Conservation (phyloP, 2,888 invertebrate species). For the Dolomedes plantarius region DNA sequence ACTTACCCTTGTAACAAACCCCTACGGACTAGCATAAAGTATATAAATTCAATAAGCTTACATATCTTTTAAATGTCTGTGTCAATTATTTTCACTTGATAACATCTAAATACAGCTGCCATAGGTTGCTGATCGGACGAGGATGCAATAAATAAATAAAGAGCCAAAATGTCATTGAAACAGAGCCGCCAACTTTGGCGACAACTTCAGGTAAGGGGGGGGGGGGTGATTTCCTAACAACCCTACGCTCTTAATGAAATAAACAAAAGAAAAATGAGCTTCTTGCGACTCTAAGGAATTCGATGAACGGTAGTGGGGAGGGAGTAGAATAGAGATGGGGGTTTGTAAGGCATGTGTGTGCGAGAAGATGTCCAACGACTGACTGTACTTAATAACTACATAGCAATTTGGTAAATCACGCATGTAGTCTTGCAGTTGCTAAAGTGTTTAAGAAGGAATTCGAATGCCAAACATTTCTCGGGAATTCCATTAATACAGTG, state of each 20-base stretch:
- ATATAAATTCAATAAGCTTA: neutral
- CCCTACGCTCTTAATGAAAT: neutral
- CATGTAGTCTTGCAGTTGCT: neutral
- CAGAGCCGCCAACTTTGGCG: constrained; percentile 10
- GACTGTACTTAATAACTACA: constrained; percentile 41
- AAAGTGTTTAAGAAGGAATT: neutral
- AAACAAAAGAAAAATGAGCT: constrained; percentile 18
- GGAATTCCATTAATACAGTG: neutral
- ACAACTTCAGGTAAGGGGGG: neutral
- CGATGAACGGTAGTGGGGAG: neutral
- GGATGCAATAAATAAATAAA: constrained; percentile 4
- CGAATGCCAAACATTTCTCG: neutral
- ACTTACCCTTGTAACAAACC: no score
- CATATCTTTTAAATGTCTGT: neutral
- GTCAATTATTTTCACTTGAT: neutral
- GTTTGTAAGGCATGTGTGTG: neutral
- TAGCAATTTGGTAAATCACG: constrained; percentile 54
- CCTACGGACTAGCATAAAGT: no score
- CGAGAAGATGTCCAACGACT: constrained; percentile 26
- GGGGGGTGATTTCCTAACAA: neutral
- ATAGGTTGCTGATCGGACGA: neutral
- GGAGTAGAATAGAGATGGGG: neutral
- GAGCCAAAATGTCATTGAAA: constrained; percentile 1
- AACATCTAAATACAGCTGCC: constrained; percentile 10
- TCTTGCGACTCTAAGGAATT: constrained; percentile 42